phyloP scores from a whole-genome alignment of 1,140 invertebrate species.

The Orchestia grillus region DNA sequence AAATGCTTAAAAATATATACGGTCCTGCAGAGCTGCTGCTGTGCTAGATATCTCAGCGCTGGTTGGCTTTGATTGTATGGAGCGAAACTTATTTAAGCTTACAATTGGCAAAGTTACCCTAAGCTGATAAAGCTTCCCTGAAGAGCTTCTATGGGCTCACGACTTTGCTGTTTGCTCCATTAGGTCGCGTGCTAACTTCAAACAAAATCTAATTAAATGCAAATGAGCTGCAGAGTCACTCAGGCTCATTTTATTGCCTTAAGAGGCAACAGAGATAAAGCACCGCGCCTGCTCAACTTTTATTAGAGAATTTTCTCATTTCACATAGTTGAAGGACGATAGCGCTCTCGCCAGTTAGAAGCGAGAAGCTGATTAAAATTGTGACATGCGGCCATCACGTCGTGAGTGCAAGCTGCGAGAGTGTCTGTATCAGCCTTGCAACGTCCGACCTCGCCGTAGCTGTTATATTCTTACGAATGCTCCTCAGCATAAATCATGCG shows the following conservation, averaged over 20 bases:
- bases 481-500: no score
- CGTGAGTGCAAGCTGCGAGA: not conserved
- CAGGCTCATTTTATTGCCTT: not conserved
- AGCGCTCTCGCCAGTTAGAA: not conserved
- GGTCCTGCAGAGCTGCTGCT: no score
- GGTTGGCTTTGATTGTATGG: not conserved
- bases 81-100: not conserved
- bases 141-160: not conserved
- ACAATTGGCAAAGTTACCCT: conserved; percentile 1
- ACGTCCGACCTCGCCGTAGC: no score
- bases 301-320: not conserved
- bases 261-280: not conserved
- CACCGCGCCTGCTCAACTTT: not conserved
- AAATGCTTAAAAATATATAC: no score
- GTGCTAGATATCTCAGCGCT: not conserved
- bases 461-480: no score
- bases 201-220: conserved; percentile 47
- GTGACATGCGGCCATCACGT: not conserved
- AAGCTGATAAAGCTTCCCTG: conserved; percentile 17
- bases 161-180: conserved; percentile 43
- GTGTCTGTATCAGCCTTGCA: no score
- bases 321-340: not conserved
- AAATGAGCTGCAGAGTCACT: conserved; percentile 44
- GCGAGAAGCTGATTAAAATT: not conserved
- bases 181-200: conserved; percentile 43